Conservation (phyloP, 2,888 invertebrate genomes). For the Ornithoptera alexandrae region DNA sequence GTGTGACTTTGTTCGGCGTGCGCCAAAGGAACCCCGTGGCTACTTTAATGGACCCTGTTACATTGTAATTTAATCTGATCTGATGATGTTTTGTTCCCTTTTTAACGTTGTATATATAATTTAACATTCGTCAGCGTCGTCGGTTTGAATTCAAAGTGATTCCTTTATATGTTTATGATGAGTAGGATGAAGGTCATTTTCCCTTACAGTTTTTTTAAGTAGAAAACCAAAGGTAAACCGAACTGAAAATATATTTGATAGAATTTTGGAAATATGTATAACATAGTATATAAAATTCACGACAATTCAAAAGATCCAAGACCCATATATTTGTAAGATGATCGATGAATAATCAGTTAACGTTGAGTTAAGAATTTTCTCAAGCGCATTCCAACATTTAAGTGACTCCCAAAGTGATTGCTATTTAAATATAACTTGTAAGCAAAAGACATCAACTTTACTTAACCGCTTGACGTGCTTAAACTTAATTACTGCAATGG, state of each 20-base stretch:
- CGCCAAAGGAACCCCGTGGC: conserved; percentile 22
- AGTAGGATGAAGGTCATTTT: too few species aligned
- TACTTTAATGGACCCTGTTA: conserved; percentile 17
- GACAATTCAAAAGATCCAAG: too few species aligned
- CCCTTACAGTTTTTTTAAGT: too few species aligned
- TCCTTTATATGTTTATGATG: too few species aligned
- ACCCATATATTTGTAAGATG: too few species aligned
- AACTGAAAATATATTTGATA: too few species aligned
- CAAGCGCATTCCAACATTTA: conserved; percentile 29
- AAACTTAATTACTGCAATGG: conserved; percentile 41
- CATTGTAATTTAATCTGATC: conserved; percentile 24
- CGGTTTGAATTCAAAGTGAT: too few species aligned
- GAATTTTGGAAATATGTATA: too few species aligned
- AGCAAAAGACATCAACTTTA: conserved; percentile 38
- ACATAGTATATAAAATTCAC: too few species aligned
- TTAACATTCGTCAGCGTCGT: neutral
- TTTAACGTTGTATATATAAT: conserved; percentile 11
- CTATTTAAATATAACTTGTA: conserved; percentile 47
- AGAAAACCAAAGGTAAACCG: too few species aligned
- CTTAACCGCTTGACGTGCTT: conserved; percentile 38
- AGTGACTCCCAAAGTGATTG: conserved; percentile 39
- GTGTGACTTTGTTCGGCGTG: conserved; percentile 18
- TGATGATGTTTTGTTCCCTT: conserved; percentile 17
- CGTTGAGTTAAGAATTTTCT: conserved; percentile 4
- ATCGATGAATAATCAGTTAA: too few species aligned